Base-by-base conservation (phyloP, 2,888 invertebrate genomes). In the Erebia palarica region DNA sequence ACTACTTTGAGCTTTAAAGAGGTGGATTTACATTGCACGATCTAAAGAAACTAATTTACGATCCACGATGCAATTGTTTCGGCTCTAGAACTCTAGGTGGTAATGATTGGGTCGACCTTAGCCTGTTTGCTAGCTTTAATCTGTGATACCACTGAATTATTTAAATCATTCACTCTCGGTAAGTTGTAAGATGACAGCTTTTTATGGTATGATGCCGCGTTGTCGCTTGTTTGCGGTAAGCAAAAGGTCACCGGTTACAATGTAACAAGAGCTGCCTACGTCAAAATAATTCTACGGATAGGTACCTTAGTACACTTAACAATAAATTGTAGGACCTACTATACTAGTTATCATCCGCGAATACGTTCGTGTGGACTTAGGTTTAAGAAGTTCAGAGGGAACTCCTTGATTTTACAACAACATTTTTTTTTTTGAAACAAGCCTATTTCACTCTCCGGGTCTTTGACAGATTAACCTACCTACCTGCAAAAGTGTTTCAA, bases 1-100 rank as follows among this genome's bases (percentile, higher is more conserved):
- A 57, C 58, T 53, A 64, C 36, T 49, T 59, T 69, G 64, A 66
- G 68, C 42, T 57, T 73, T 68, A 58, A 69, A 63, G 27, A 67
- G 27, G 59, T 67, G 63, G 64, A 74, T 73, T 66, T 65, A 68
- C 71, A 66, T 70, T 60, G 69, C 72, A 73, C 67, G 75, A 72
- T 63, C 71, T 65, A 68, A 68, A 73, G 69, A 49, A 61, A 83
- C 86, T 90, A 89, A 90, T 89, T 87, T 83, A 80, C 81, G 78
- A 80, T 79, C 83, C 89, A 90, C 89, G 88, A 79, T 75, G 83
- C 83, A 82, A 88, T 86, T 90, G 87, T 88, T 88, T 86, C 84
- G 82, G 78, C 57, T 66, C 49, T 67, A 67, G 67, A 81, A 82
- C 75, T 78, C 78, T 81, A 81, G 81, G 84, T 80, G 77, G 79